A percentile compares a stretch with the other conserved stretches of the same genome.
Evolutionary conservation across 2,797 vertebrate genomes (phyloP).

Genomic region (Spea hammondii): DNA sequence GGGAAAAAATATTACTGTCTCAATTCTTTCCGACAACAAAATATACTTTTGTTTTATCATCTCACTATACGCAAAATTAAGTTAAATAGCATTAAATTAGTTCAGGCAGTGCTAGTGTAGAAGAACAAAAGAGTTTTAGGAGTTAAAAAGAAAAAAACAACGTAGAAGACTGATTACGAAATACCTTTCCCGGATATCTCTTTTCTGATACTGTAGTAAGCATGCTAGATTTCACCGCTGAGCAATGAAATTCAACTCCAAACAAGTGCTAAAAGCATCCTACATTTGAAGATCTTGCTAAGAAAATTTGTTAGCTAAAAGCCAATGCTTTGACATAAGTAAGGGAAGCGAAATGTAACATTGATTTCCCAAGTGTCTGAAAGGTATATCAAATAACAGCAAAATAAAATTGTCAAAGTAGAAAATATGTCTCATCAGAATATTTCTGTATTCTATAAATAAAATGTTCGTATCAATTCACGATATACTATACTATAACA

Average conservation of each 20-base stretch:
- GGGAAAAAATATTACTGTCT: no score
- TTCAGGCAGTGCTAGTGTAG: no score
- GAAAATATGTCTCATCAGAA: conserved; percentile 64
- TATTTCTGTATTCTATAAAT: conserved; percentile 60
- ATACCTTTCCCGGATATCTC: conserved; percentile 50
- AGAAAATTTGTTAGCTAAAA: conserved; percentile 66
- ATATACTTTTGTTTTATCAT: no score
- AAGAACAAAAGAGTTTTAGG: not conserved
- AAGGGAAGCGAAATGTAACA: conserved; percentile 62
- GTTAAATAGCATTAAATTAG: no score
- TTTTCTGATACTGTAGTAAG: conserved; percentile 56
- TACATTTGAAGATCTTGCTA: conserved; percentile 58
- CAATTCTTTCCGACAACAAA: no score
- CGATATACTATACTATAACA: conserved; percentile 44
- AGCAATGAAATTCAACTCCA: conserved; percentile 61
- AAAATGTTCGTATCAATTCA: conserved; percentile 58
- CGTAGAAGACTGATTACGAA: conserved; percentile 45
- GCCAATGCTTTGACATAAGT: conserved; percentile 58
- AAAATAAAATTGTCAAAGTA: conserved; percentile 67
- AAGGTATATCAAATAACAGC: conserved; percentile 67
- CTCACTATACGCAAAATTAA: no score
- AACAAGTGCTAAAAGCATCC: conserved; percentile 55
- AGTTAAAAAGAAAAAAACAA: conserved; percentile 50
- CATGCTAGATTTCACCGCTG: conserved; percentile 58
- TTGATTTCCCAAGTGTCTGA: conserved; percentile 69